A percentile compares a stretch with the other conserved stretches of the same genome.
Conservation (phyloP, 2,797 vertebrate species). For the Limosa lapponica region DNA sequence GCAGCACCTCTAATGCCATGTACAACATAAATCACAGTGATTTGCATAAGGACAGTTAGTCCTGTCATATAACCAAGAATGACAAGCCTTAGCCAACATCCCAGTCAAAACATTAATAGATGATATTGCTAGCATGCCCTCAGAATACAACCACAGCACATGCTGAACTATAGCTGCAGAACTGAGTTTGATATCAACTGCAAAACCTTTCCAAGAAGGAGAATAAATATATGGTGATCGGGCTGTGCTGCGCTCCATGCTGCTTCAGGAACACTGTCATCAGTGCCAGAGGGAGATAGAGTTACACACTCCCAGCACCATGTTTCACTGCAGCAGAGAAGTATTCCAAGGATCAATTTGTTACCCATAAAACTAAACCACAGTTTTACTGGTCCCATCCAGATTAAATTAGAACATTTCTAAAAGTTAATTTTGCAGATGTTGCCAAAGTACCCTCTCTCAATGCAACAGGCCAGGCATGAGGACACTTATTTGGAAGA, state of each 20-base stretch:
- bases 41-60: not conserved
- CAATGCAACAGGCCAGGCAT: not conserved
- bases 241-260: not conserved
- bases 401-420: constrained; percentile 1
- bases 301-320: not conserved
- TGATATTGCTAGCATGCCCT: fast-evolving
- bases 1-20: not conserved
- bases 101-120: not conserved
- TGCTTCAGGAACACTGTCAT: not conserved
- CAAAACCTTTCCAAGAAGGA: not conserved
- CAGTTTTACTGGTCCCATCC: constrained; percentile 30
- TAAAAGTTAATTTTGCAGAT: not conserved
- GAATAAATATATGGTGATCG: not conserved
- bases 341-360: not conserved
- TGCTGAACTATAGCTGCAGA: not conserved
- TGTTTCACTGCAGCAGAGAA: not conserved
- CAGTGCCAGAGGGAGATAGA: not conserved
- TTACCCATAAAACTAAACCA: constrained; percentile 35
- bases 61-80: not conserved
- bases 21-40: not conserved
- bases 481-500: not conserved
- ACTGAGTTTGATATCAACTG: not conserved
- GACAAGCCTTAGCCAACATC: not conserved
- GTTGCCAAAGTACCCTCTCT: not conserved
- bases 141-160: not conserved